A percentile compares a stretch with the other conserved stretches of the same genome.
Evolutionary conservation across 53 echinoderm and acorn worm species (phyloP).

Genomic region (Holothuria scabra): DNA sequence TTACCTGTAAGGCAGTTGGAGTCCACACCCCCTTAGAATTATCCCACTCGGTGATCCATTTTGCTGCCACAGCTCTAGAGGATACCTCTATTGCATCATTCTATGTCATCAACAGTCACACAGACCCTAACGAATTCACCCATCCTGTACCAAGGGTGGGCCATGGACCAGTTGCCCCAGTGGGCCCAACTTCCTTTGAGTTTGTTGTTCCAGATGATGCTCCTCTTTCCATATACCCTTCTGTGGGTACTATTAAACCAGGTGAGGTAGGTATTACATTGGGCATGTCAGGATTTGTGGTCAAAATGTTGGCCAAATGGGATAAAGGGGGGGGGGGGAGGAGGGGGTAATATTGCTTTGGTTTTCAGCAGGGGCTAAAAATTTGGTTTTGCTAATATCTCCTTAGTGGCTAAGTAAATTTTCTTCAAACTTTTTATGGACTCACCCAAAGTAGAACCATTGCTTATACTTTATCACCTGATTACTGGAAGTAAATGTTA

Average conservation of each 20-base stretch:
- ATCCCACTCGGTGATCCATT: constrained; percentile 91
- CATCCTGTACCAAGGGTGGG: constrained; percentile 96
- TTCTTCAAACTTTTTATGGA: too few species aligned
- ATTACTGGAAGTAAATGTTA: too few species aligned
- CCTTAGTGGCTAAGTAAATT: too few species aligned
- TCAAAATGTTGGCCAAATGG: too few species aligned
- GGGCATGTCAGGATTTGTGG: background rate
- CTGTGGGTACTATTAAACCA: constrained; percentile 83
- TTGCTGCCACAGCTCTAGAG: constrained; percentile 90
- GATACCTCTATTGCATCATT: constrained; percentile 81
- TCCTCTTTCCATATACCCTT: constrained; percentile 79
- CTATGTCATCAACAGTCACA: constrained; percentile 83
- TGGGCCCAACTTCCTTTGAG: constrained; percentile 96
- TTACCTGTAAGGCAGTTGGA: constrained; percentile 84
- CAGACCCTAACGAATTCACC: constrained; percentile 94
- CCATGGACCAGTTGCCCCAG: constrained; percentile 85
- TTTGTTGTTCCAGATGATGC: constrained; percentile 80
- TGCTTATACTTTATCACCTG: too few species aligned
- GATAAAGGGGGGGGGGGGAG: too few species aligned
- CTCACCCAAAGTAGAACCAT: too few species aligned
- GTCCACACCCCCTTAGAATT: constrained; percentile 95
- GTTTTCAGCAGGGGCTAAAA: too few species aligned
- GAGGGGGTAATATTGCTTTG: too few species aligned
- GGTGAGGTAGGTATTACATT: constrained; percentile 72
- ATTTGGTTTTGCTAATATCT: too few species aligned